These are phyloP conservation scores for Ptiloglossa arizonensis DNA, from an alignment of 1,140 invertebrate genomes.

Conservation along the genomic window DNA sequence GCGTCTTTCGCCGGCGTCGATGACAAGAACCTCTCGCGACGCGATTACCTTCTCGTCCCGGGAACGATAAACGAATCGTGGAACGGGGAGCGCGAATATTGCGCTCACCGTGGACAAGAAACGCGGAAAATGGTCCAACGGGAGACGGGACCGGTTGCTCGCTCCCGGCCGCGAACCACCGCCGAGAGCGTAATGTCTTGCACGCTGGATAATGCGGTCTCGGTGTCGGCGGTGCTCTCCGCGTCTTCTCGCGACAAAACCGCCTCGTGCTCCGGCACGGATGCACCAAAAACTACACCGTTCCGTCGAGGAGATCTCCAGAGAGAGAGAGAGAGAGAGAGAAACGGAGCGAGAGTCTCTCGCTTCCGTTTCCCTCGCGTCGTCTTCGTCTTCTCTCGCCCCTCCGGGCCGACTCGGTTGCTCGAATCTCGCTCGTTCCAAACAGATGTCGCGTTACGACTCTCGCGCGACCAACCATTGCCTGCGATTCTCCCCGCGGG, in stretches of 20 bases:
- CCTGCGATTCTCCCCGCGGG: conserved; percentile 34
- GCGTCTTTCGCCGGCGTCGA: background rate
- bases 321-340: too few species aligned
- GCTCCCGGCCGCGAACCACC: background rate
- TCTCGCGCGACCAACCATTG: conserved; percentile 52
- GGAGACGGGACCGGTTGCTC: background rate
- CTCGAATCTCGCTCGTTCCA: conserved; percentile 45
- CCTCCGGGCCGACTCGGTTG: background rate
- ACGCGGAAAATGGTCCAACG: conserved; percentile 4
- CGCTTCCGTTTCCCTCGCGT: background rate
- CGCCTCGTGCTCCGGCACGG: conserved; percentile 23
- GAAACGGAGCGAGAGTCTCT: too few species aligned
- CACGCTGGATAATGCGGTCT: conserved; percentile 65
- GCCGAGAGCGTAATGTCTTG: conserved; percentile 59
- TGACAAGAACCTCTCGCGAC: background rate
- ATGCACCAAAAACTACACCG: conserved; percentile 59
- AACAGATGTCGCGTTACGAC: conserved; percentile 72
- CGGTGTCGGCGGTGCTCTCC: conserved; percentile 62
- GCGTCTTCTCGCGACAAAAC: conserved; percentile 60
- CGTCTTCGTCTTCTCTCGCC: background rate
- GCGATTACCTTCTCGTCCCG: conserved; percentile 7
- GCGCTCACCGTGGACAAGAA: background rate
- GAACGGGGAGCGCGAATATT: background rate
- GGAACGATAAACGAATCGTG: conserved; percentile 15
- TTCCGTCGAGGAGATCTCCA: background rate